phyloP scores from a whole-genome alignment of 92 coral and sea anemone genomes.

The Phenganax marumi region DNA sequence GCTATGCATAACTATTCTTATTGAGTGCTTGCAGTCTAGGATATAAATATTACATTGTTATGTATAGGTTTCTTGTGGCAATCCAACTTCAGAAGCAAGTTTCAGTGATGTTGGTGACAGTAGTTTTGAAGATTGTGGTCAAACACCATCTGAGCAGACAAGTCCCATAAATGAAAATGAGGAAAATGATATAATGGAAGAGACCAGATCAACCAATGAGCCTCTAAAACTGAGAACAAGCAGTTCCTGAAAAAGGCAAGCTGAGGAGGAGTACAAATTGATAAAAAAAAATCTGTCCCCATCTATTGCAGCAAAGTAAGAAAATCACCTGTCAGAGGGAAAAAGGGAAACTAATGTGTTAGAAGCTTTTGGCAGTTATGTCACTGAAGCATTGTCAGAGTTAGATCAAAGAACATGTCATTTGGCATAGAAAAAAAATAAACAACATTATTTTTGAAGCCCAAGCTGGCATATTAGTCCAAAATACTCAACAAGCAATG shows the following conservation, averaged over 20 bases:
- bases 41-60: no score
- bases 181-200: neutral
- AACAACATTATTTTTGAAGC: conserved; percentile 31
- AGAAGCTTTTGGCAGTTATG: conserved; percentile 37
- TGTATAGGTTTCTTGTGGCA: neutral
- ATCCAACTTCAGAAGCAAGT: conserved; percentile 35
- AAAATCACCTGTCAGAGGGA: neutral
- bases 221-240: neutral
- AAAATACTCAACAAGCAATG: neutral
- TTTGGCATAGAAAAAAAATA: conserved; percentile 28
- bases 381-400: conserved; percentile 31
- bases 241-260: neutral
- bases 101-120: conserved; percentile 14
- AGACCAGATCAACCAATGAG: conserved; percentile 15
- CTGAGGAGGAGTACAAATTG: neutral
- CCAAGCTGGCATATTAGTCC: conserved; percentile 8
- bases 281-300: no score
- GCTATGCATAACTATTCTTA: no score
- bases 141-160: neutral
- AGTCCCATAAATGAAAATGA: conserved; percentile 5
- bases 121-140: conserved; percentile 15
- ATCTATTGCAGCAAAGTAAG: no score
- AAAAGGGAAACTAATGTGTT: neutral
- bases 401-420: conserved; percentile 2
- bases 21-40: no score